Evolutionary conservation across 2,888 invertebrate species (phyloP).

Genomic region (Spilarctia lutea): DNA sequence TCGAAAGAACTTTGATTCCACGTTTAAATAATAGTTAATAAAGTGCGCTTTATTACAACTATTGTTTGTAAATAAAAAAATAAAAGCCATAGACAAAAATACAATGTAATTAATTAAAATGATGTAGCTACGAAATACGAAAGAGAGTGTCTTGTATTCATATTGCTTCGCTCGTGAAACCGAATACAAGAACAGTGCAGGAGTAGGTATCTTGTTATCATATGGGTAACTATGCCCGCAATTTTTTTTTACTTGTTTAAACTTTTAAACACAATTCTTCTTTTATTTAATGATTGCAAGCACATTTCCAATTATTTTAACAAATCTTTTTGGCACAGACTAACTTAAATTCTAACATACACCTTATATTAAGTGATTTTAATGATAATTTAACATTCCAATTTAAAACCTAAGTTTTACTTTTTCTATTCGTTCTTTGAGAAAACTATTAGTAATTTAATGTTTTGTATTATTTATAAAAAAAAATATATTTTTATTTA

Average conservation of each 20-base stretch:
- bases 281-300: background rate
- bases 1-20: background rate
- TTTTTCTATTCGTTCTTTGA: background rate
- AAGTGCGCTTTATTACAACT: background rate
- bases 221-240: background rate
- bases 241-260: background rate
- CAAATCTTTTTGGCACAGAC: background rate
- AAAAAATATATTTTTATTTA: background rate
- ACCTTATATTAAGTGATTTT: background rate
- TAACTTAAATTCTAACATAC: background rate
- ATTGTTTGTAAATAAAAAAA: background rate
- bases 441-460: background rate
- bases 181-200: background rate
- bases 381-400: conserved; percentile 6
- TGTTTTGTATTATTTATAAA: conserved; percentile 9
- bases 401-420: background rate
- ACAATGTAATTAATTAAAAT: background rate
- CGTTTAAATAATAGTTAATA: background rate
- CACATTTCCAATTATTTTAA: background rate
- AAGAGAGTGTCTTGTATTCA: background rate
- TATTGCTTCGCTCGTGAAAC: conserved; percentile 3
- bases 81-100: background rate
- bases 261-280: background rate
- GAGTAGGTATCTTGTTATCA: background rate
- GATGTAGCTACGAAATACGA: background rate